Percentiles rank a stretch among this genome's conserved stretches.
phyloP scores from a whole-genome alignment of 2,888 invertebrate genomes.

The Callyntrura sp. region DNA sequence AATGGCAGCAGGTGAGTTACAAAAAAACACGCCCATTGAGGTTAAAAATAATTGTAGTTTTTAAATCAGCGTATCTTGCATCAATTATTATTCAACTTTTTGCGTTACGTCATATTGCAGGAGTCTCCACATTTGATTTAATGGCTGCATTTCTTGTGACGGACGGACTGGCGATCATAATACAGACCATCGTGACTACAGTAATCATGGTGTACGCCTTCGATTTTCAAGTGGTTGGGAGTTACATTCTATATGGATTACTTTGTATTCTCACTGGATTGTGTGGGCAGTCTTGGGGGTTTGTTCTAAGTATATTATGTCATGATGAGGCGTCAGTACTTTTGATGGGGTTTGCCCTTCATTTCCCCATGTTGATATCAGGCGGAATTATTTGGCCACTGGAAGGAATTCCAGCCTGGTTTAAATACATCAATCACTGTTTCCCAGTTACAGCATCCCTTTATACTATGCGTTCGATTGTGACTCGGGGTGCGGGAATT shows the following conservation, averaged over 20 bases:
- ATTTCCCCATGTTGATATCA: conserved; percentile 49
- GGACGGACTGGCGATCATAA: conserved; percentile 58
- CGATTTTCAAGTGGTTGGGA: conserved; percentile 57
- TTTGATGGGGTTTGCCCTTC: conserved; percentile 48
- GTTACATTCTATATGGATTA: conserved; percentile 37
- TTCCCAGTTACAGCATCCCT: conserved; percentile 67
- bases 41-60: neutral
- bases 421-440: conserved; percentile 57
- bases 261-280: conserved; percentile 59
- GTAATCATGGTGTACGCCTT: conserved; percentile 55
- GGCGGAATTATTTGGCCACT: conserved; percentile 71
- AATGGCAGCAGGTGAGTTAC: conserved; percentile 61
- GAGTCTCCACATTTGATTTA: conserved; percentile 57
- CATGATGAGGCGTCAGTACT: conserved; percentile 58
- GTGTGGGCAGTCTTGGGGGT: conserved; percentile 63
- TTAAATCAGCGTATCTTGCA: too few species aligned
- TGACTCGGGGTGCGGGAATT: conserved; percentile 55
- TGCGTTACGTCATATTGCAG: conserved; percentile 25
- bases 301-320: conserved; percentile 57
- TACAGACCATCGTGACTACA: conserved; percentile 59
- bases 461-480: conserved; percentile 58
- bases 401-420: conserved; percentile 39
- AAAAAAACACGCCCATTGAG: neutral
- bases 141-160: conserved; percentile 58
- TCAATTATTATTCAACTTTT: neutral